Evolutionary conservation across 1,140 invertebrate species (phyloP), one percentile per base, ranked within the genome.

Genomic region (Temnothorax nylanderi): DNA sequence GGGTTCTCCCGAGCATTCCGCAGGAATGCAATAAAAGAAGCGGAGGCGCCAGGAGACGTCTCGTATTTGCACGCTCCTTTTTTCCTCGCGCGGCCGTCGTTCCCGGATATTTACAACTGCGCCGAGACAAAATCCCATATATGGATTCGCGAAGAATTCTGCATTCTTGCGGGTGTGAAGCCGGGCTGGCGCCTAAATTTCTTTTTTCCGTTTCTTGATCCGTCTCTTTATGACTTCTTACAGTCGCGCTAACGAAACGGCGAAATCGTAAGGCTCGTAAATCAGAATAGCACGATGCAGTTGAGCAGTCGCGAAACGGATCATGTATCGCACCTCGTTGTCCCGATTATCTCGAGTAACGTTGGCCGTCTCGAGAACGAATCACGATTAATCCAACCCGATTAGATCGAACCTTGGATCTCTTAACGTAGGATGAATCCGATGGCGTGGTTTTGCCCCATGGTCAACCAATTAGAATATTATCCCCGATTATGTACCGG

Each of bases 81-180:
- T 58, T 76, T 69, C 75, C 37, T 18, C n/a, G 13, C 34, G 26
- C 18, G 11, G 51, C 13, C 11, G n/a, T 75, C 34, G 65, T 85
- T 21, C 26, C 32, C 11, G 26, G 32, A 69, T 76, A 89, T 89
- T 89, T 89, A 89, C 54, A 56, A 51, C 44, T 77, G 65, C 80
- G 56, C 37, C 84, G 75, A 49, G 8, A n/a, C 32, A 58, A 56
- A 71, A 67, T 78, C 64, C 18, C 56, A 26, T 26, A 26, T 26
- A 26, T 26, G 18, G 21, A 56, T 71, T 60, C 18, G 11, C 65
- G 67, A 32, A 7, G 11, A 82, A 72, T 47, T 82, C 18, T 58
- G 51, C 67, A 82, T 82, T 74, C 80, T 47, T 58, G n/a, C 26
- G 78, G 49, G 10, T 32, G 13, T 13, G 5, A 41, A 54, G 2